These are phyloP conservation scores for Spodoptera litura DNA, from an alignment of 1,140 invertebrate species.

Conservation along the genomic window DNA sequence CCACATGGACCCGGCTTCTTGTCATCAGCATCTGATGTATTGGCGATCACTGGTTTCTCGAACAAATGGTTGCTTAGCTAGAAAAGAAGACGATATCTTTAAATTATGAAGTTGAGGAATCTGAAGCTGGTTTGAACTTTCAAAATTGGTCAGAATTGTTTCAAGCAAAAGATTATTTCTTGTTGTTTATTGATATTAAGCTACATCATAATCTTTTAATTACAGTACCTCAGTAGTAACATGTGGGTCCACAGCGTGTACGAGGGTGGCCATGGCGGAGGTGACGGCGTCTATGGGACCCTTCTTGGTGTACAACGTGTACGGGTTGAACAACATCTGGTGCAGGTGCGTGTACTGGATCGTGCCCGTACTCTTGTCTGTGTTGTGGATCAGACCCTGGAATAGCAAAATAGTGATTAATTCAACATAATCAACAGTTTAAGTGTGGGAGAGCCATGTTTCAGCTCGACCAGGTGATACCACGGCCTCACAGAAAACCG, in stretches of 20 bases:
- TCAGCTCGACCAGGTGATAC: too few relatives aligned
- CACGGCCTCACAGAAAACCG: too few relatives aligned
- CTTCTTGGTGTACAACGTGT: constrained; percentile 88
- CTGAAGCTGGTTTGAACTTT: too few relatives aligned
- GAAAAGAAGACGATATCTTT: constrained; percentile 49
- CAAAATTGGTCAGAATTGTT: too few relatives aligned
- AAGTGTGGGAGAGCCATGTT: too few relatives aligned
- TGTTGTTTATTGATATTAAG: too few relatives aligned
- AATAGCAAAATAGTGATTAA: background rate
- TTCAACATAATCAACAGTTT: too few relatives aligned
- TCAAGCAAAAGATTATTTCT: too few relatives aligned
- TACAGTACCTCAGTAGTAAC: constrained; percentile 88
- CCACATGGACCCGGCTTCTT: constrained; percentile 86
- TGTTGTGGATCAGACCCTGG: constrained; percentile 89
- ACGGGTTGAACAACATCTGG: constrained; percentile 94
- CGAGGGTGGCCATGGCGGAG: constrained; percentile 88
- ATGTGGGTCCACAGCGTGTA: constrained; percentile 90
- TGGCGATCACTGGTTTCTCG: constrained; percentile 82
- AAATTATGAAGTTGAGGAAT: too few relatives aligned
- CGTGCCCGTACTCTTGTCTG: constrained; percentile 87
- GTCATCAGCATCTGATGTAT: constrained; percentile 38
- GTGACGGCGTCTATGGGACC: constrained; percentile 88
- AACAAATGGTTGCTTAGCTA: constrained; percentile 92
- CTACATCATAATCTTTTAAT: background rate
- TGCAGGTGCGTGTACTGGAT: constrained; percentile 91